Evolutionary conservation across 2,888 invertebrate species (phyloP).

Genomic region (Melanargia galathea): DNA sequence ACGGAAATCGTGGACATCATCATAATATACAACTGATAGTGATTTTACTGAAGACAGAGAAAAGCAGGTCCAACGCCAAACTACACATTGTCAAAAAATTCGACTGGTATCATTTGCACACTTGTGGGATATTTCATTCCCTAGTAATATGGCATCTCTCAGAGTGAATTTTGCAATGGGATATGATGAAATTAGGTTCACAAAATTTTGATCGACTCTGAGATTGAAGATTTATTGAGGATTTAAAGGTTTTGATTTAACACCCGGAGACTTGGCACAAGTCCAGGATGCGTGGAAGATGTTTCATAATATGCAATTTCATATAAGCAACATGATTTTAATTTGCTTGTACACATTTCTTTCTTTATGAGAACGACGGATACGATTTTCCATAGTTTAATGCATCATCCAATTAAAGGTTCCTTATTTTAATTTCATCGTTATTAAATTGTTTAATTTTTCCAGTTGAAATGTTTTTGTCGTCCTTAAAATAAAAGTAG

Average conservation of each 20-base stretch:
- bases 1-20: too few relatives aligned
- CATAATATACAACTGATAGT: too few relatives aligned
- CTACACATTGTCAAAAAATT: too few relatives aligned
- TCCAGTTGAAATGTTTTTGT: too few relatives aligned
- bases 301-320: slow-evolving; percentile 30
- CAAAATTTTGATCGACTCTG: slow-evolving; percentile 28
- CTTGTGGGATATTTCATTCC: too few relatives aligned
- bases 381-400: background rate
- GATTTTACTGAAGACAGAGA: too few relatives aligned
- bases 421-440: background rate
- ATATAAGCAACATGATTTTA: background rate
- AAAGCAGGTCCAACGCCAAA: too few relatives aligned
- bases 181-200: slow-evolving; percentile 7
- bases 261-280: slow-evolving; percentile 32
- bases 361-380: slow-evolving; percentile 12
- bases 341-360: slow-evolving; percentile 22
- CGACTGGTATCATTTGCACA: too few relatives aligned
- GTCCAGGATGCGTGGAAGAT: slow-evolving; percentile 33
- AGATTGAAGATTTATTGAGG: slow-evolving; percentile 34
- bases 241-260: slow-evolving; percentile 38
- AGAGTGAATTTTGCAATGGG: background rate
- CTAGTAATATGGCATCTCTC: too few relatives aligned
- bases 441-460: background rate
- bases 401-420: background rate
- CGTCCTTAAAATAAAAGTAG: too few relatives aligned